Evolutionary conservation across 2,888 invertebrate species (phyloP).

Genomic region (Amiota mariae): DNA sequence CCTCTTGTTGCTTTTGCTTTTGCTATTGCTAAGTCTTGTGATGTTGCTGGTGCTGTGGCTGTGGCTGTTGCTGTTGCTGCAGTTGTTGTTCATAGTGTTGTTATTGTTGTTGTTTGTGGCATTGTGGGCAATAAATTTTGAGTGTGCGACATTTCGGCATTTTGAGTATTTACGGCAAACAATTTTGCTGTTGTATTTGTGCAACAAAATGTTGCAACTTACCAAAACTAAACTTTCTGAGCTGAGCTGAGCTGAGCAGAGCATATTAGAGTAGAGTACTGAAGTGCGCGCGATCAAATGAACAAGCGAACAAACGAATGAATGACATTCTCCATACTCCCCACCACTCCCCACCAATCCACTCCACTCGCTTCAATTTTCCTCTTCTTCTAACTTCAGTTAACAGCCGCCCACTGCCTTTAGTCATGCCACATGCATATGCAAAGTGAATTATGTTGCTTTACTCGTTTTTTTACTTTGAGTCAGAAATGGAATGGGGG

Average conservation of each 20-base stretch:
- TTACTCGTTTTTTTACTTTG: background rate
- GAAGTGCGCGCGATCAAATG: background rate
- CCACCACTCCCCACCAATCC: no score
- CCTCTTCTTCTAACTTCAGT: slow-evolving; percentile 40
- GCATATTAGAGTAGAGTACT: no score
- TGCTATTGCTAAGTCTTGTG: slow-evolving; percentile 41
- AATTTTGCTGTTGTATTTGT: slow-evolving; percentile 51
- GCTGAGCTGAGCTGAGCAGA: no score
- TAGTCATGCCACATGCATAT: slow-evolving; percentile 22
- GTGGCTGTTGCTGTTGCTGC: slow-evolving; percentile 53
- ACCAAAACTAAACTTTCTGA: no score
- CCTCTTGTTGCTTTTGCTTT: slow-evolving; percentile 42
- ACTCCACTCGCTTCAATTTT: no score
- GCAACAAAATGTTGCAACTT: background rate
- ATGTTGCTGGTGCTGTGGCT: slow-evolving; percentile 46
- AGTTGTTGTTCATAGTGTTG: slow-evolving; percentile 21
- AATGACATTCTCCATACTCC: no score
- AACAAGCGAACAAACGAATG: background rate
- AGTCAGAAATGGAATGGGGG: no score
- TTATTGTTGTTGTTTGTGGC: slow-evolving; percentile 47
- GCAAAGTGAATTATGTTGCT: slow-evolving; percentile 48
- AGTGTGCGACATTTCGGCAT: slow-evolving; percentile 64
- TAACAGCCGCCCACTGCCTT: background rate
- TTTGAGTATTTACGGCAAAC: slow-evolving; percentile 46
- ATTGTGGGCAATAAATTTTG: slow-evolving; percentile 64